These are phyloP conservation scores for Noctuana brunneofusca DNA, from an alignment of 2,888 invertebrate genomes.

Conservation along the genomic window DNA sequence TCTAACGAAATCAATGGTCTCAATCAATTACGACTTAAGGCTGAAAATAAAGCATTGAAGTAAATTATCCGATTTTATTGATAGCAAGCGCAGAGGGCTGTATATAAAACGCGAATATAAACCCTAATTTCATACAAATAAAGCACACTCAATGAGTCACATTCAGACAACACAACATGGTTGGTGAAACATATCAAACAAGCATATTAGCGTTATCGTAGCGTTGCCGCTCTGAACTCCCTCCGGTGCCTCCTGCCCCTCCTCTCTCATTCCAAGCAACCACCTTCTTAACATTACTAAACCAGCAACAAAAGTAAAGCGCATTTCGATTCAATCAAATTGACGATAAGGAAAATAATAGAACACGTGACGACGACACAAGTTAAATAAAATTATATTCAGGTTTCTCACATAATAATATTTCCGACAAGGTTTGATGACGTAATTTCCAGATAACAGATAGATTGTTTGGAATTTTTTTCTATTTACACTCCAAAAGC, in stretches of 20 bases:
- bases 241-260: constrained; percentile 70
- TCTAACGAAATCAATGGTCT: not conserved
- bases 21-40: constrained; percentile 11
- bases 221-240: constrained; percentile 69
- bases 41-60: constrained; percentile 11
- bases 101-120: constrained; percentile 15
- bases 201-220: constrained; percentile 65
- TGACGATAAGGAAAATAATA: constrained; percentile 60
- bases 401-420: constrained; percentile 47
- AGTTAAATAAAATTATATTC: constrained; percentile 50
- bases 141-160: constrained; percentile 27
- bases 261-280: constrained; percentile 60
- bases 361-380: constrained; percentile 55
- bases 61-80: constrained; percentile 8
- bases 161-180: constrained; percentile 40
- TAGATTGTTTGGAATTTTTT: constrained; percentile 42
- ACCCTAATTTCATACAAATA: constrained; percentile 23
- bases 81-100: constrained; percentile 12
- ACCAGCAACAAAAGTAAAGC: constrained; percentile 54
- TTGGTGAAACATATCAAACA: constrained; percentile 54
- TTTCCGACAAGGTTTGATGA: constrained; percentile 53
- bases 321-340: constrained; percentile 61
- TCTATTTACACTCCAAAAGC: constrained; percentile 19
- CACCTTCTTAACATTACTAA: constrained; percentile 57
- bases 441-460: constrained; percentile 53